Conservation (phyloP, 2,113 vertebrate species). For the Capreolus pygargus region DNA sequence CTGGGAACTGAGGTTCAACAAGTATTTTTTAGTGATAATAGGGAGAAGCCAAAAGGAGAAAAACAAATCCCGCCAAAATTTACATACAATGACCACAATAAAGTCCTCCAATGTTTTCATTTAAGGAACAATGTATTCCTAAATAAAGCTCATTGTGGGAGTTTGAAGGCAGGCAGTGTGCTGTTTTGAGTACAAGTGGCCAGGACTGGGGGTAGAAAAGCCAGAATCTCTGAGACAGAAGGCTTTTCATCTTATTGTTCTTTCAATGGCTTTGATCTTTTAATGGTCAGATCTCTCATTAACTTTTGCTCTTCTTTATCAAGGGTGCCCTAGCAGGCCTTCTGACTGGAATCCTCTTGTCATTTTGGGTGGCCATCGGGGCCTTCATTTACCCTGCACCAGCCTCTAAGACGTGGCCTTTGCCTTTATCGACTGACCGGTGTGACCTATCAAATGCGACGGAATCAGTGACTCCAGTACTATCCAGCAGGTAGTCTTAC, state of each 20-base stretch:
- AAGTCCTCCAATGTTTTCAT: neutral
- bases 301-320: neutral
- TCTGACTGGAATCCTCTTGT: conserved; percentile 79
- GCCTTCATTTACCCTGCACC: conserved; percentile 85
- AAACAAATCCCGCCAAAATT: neutral
- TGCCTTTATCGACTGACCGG: conserved; percentile 79
- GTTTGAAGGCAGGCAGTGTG: neutral
- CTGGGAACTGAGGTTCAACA: neutral
- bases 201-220: neutral
- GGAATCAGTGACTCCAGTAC: neutral
- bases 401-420: conserved; percentile 76
- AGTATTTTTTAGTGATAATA: neutral
- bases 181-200: neutral
- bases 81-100: neutral
- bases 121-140: neutral
- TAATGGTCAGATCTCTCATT: neutral
- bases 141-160: neutral
- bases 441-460: conserved; percentile 75
- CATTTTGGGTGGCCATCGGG: conserved; percentile 84
- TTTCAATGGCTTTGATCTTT: neutral
- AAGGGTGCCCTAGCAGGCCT: conserved; percentile 88
- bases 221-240: neutral
- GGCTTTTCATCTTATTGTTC: neutral
- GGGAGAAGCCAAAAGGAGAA: neutral
- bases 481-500: conserved; percentile 74